Base-by-base conservation (phyloP, 2,113 vertebrate species). In the Nothoprocta pentlandii region DNA sequence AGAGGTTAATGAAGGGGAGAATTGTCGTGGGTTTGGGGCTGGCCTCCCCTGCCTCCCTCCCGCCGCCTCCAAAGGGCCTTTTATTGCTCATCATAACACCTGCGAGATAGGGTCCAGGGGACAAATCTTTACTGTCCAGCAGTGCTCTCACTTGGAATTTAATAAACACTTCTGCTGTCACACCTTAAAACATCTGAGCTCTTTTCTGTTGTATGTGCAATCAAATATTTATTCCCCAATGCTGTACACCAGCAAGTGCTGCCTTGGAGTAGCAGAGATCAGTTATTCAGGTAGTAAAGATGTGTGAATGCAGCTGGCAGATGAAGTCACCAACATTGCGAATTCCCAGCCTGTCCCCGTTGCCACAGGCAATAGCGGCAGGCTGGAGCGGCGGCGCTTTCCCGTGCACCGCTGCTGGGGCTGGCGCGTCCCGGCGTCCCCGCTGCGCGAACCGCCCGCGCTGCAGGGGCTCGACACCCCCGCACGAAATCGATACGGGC, bases 231-330 rank as follows among this genome's bases (percentile, higher is more conserved):
- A 97, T 97, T 95, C 94, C 94, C 77, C 54, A 97, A 71, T n/a
- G 89, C 91, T 95, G 92, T 93, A 70, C 91, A 53, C 69, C 96
- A 96, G 85, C 85, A 97, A 96, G 96, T 70, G 94, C 92, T 94
- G 83, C n/a, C 68, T 69, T 17, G 96, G 94, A 97, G 89, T 81
- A 89, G 90, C 23, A 1, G 85, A 95, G 96, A 93, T 97, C 96
- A 98, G 82, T 95, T 96, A 97, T 98, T 97, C 98, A 97, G 97
- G 97, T 97, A 97, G 97, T 95, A 86, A 97, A 97, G 97, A 98
- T 97, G 97, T 98, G 98, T 97, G 97, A 98, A 96, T 97, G 97
- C 97, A 97, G 94, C 97, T 97, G 97, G 97, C 97, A 95, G 93
- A 96, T 97, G 97, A 98, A 97, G 95, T 95, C 94, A 95, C 94